These are phyloP conservation scores for Ciconia stormi DNA, from an alignment of 2,113 vertebrate genomes.

Conservation along the genomic window DNA sequence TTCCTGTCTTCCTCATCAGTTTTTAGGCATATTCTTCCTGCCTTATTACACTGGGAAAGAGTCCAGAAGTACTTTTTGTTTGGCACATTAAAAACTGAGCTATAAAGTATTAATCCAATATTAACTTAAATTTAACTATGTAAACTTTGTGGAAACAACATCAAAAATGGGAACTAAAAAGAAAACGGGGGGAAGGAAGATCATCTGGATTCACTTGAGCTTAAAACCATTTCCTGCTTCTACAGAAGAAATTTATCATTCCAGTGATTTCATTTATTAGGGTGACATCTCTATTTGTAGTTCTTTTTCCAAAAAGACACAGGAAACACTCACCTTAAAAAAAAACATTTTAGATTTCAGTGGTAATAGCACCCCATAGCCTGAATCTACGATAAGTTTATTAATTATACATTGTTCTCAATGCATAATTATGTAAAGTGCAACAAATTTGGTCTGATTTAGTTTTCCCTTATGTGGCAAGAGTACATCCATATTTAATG, in stretches of 20 bases:
- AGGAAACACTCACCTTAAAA: neutral
- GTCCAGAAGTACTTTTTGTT: constrained; percentile 13
- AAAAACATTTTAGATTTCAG: neutral
- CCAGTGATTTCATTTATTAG: neutral
- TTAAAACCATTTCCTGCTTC: neutral
- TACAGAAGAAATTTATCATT: neutral
- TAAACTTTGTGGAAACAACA: neutral
- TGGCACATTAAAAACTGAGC: constrained; percentile 29
- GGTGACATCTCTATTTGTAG: neutral
- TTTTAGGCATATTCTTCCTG: neutral
- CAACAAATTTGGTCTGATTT: constrained; percentile 58
- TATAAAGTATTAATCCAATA: constrained; percentile 53
- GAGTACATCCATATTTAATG: constrained; percentile 62
- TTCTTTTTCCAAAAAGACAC: neutral
- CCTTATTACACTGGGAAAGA: constrained; percentile 5
- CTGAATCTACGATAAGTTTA: constrained; percentile 37
- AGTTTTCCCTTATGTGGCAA: constrained; percentile 36
- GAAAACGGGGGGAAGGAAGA: neutral
- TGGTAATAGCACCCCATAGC: neutral
- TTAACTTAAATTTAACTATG: neutral
- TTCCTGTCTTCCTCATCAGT: neutral
- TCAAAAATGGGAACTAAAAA: neutral
- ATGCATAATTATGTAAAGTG: constrained; percentile 60
- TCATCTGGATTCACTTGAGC: neutral
- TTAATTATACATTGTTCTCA: constrained; percentile 67